Evolutionary conservation across 2,888 invertebrate species (phyloP).

Genomic region (Pyrochroa serraticornis): DNA sequence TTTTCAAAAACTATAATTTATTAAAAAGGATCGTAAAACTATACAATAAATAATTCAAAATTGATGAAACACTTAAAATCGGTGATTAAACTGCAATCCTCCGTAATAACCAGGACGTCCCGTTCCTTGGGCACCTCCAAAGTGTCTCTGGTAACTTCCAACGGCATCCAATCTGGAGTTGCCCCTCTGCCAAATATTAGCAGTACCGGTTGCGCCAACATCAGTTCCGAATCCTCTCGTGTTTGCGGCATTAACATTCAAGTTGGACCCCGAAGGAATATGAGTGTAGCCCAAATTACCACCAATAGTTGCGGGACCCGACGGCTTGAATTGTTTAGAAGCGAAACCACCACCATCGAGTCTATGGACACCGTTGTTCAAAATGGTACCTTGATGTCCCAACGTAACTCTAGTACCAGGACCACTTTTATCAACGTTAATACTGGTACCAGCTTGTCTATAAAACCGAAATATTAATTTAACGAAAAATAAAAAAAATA

Average conservation of each 20-base stretch:
- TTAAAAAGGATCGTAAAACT: not conserved
- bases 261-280: conserved; percentile 38
- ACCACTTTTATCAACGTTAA: not conserved
- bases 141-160: conserved; percentile 41
- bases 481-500: not conserved
- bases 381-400: conserved; percentile 39
- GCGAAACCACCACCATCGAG: conserved; percentile 40
- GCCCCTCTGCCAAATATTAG: conserved; percentile 38
- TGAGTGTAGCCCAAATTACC: conserved; percentile 42
- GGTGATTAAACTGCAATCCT: conserved; percentile 13
- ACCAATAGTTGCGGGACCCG: conserved; percentile 39
- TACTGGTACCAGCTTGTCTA: conserved; percentile 3
- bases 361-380: conserved; percentile 35
- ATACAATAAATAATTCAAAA: not conserved
- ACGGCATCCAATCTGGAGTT: conserved; percentile 40
- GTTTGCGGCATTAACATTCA: conserved; percentile 38
- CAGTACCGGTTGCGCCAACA: conserved; percentile 36
- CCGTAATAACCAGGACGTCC: conserved; percentile 33
- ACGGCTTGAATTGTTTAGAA: conserved; percentile 39
- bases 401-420: conserved; percentile 20
- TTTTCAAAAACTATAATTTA: too few species aligned
- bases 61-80: conserved; percentile 1
- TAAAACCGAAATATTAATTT: not conserved
- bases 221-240: conserved; percentile 40
- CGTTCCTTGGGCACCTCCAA: conserved; percentile 40